These are phyloP conservation scores for Halichoerus grypus DNA, from an alignment of 2,113 vertebrate species.

Conservation along the genomic window DNA sequence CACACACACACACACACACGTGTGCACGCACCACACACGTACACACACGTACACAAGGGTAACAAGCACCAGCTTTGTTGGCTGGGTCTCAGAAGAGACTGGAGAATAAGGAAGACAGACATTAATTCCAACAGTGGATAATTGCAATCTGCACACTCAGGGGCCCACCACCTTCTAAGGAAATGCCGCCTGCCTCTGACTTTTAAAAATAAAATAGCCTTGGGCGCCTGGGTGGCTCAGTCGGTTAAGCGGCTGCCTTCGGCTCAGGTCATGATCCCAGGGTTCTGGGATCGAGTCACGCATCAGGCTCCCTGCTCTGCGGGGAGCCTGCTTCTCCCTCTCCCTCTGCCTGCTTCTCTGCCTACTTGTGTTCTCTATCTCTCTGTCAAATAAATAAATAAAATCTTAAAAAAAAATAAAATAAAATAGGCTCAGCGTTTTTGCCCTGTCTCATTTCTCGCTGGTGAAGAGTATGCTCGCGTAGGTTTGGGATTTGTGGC, in stretches of 20 bases:
- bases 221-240: no score
- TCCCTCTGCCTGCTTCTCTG: no score
- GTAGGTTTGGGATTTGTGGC: background rate
- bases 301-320: no score
- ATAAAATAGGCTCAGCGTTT: background rate
- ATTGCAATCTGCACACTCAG: background rate
- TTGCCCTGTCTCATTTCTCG: background rate
- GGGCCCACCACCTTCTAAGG: background rate
- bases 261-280: no score
- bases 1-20: background rate
- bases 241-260: no score
- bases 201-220: background rate
- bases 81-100: background rate
- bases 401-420: background rate
- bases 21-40: background rate
- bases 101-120: background rate
- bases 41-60: background rate
- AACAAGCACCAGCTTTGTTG: background rate
- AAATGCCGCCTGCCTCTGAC: background rate
- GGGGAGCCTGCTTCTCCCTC: no score
- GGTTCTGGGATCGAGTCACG: no score
- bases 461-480: background rate
- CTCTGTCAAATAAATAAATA: no score
- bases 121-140: background rate
- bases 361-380: no score